Evolutionary conservation across 2,888 invertebrate species (phyloP).

Genomic region (Polymixis lichenea): DNA sequence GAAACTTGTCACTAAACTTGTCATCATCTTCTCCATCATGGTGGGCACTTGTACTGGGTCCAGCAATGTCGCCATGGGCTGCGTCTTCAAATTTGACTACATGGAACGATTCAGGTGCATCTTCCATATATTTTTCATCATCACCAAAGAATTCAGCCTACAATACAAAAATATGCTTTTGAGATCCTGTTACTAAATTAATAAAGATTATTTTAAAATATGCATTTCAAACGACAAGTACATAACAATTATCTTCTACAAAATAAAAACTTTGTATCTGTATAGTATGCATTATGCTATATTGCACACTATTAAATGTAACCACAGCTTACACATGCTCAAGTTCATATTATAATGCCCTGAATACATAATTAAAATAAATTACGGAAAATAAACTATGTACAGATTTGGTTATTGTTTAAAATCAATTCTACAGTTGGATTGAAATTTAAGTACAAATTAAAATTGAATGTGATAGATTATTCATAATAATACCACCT

Average conservation of each 20-base stretch:
- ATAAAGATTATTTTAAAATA: not conserved
- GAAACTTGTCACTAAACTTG: slow-evolving; percentile 71
- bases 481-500: not conserved
- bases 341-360: not conserved
- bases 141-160: slow-evolving; percentile 85
- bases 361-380: not conserved
- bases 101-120: slow-evolving; percentile 66
- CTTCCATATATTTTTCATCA: slow-evolving; percentile 78
- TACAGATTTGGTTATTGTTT: not conserved
- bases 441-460: not conserved
- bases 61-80: slow-evolving; percentile 58
- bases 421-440: not conserved
- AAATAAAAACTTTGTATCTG: not conserved
- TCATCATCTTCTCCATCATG: slow-evolving; percentile 71
- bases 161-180: slow-evolving; percentile 46
- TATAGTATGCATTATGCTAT: not conserved
- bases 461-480: not conserved
- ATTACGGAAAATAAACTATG: not conserved
- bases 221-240: not conserved
- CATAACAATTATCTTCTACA: not conserved
- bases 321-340: not conserved
- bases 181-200: not conserved
- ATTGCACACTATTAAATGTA: not conserved
- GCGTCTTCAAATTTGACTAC: slow-evolving; percentile 66
- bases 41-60: slow-evolving; percentile 70